A percentile compares a stretch with the other conserved stretches of the same genome.
phyloP scores from a whole-genome alignment of 2,113 vertebrate species.

The Hippocampus mohnikei region DNA sequence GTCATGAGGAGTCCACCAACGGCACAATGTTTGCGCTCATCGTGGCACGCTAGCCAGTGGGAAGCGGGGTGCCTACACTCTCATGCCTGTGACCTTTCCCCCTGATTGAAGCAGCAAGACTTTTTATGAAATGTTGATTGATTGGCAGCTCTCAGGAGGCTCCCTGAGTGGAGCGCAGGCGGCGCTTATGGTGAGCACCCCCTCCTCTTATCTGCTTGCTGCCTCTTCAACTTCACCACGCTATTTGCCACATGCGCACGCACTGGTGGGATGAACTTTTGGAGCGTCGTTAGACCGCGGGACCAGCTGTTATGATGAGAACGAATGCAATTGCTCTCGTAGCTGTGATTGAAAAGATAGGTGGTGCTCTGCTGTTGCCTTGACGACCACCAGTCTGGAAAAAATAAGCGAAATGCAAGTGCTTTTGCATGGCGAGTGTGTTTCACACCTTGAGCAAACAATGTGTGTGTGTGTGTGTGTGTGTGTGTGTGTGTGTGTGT shows the following conservation, averaged over 20 bases:
- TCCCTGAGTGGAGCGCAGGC: conserved; percentile 68
- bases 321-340: conserved; percentile 44
- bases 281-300: conserved; percentile 5
- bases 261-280: conserved; percentile 2
- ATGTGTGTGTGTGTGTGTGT: conserved; percentile 23
- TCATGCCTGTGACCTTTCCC: conserved; percentile 50
- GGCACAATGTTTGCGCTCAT: conserved; percentile 9
- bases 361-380: conserved; percentile 53
- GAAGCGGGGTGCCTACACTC: conserved; percentile 15
- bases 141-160: conserved; percentile 71
- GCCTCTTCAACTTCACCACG: conserved; percentile 17
- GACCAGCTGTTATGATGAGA: conserved; percentile 36
- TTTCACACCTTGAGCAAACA: conserved; percentile 40
- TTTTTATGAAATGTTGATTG: conserved; percentile 72
- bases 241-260: conserved; percentile 8
- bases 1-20: not conserved
- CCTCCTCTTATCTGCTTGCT: conserved; percentile 38
- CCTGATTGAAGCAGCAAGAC: conserved; percentile 35
- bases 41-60: not conserved
- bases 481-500: conserved; percentile 30
- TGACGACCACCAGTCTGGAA: conserved; percentile 54
- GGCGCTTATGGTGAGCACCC: conserved; percentile 65
- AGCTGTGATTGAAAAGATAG: conserved; percentile 53
- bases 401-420: conserved; percentile 14
- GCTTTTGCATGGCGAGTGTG: conserved; percentile 14